Percentiles rank a stretch among this genome's conserved stretches.
These are phyloP conservation scores for Drosophila kohkoa DNA, from an alignment of 1,140 invertebrate species.

Conservation along the genomic window DNA sequence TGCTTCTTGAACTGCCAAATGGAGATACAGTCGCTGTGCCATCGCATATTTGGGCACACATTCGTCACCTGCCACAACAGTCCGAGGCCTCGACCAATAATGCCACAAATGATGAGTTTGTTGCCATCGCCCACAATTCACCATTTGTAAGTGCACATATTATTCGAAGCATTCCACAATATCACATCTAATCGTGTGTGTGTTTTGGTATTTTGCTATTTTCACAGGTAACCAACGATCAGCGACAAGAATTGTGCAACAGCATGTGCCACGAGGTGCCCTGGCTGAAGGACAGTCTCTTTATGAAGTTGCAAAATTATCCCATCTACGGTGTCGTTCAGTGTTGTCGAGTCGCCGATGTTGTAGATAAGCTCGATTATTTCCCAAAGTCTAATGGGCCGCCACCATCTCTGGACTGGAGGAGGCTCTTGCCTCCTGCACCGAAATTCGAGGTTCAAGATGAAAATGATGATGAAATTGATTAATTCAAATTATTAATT, in stretches of 20 bases:
- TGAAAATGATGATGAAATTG: too few species aligned
- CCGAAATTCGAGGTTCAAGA: too few species aligned
- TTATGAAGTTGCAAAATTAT: conserved; percentile 42
- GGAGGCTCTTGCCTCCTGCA: too few species aligned
- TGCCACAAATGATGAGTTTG: conserved; percentile 41
- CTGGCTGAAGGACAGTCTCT: conserved; percentile 53
- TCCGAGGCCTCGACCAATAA: not conserved
- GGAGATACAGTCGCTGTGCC: conserved; percentile 35
- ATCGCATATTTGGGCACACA: conserved; percentile 58
- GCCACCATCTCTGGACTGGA: too few species aligned
- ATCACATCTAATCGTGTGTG: not conserved
- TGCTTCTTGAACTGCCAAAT: conserved; percentile 12
- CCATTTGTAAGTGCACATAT: conserved; percentile 47
- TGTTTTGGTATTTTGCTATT: not conserved
- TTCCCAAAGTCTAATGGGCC: conserved; percentile 24
- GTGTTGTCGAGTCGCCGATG: conserved; percentile 58
- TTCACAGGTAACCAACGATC: conserved; percentile 24
- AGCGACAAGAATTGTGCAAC: conserved; percentile 21
- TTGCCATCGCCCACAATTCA: conserved; percentile 56
- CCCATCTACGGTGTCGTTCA: conserved; percentile 43
- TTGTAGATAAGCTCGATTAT: conserved; percentile 53
- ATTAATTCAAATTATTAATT: too few species aligned
- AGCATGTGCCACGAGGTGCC: conserved; percentile 55
- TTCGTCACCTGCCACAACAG: conserved; percentile 17
- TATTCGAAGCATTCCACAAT: not conserved